Base-by-base conservation (phyloP, 2,888 invertebrate genomes). In the Agonopterix arenella region DNA sequence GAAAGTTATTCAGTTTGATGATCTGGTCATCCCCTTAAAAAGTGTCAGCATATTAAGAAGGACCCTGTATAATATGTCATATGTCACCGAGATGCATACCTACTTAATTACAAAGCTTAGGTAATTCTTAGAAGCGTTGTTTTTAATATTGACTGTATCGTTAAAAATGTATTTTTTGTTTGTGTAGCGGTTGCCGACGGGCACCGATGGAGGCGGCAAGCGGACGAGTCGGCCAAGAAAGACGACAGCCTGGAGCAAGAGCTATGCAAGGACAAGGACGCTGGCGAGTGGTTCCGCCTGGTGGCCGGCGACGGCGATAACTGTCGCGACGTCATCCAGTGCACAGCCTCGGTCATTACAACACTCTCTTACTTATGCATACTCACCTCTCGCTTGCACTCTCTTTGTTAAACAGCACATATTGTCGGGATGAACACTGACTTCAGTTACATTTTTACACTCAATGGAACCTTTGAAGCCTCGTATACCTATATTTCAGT, bases 321-420 rank as follows among this genome's bases (percentile, higher is more conserved):
- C 83, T 97, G 97, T 84, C 94, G 97, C 80, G 97, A 97, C 90
- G 97, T 97, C 78, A 97, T 97, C 78, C 97, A 97, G 86, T 97
- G 97, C 89, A 97, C 97, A 62, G 95, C 96, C 76, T 97, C 97
- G 76, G 96, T 96, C 78, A 91, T 93, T 92, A 66, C 61, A 62
- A 28, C 28, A 28, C 28, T 28, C 28, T 28, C 28, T 28, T 28
- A 28, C 5, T 28, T 28, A 28, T 28, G 28, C 28, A 28, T 28
- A 28, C 28, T 28, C 28, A 28, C 28, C 28, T 28, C 28, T 28
- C 28, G 28, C 28, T 28, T 28, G 28, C 28, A 28, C 28, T 28
- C 28, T 28, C 28, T 28, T 28, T 28, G 28, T 28, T 28, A 5
- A 28, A 28, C 28, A 28, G 28, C 28, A 28, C 28, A 28, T 28